Evolutionary conservation across 2,797 vertebrate species (phyloP).

Genomic region (Spondyliosoma cantharus): DNA sequence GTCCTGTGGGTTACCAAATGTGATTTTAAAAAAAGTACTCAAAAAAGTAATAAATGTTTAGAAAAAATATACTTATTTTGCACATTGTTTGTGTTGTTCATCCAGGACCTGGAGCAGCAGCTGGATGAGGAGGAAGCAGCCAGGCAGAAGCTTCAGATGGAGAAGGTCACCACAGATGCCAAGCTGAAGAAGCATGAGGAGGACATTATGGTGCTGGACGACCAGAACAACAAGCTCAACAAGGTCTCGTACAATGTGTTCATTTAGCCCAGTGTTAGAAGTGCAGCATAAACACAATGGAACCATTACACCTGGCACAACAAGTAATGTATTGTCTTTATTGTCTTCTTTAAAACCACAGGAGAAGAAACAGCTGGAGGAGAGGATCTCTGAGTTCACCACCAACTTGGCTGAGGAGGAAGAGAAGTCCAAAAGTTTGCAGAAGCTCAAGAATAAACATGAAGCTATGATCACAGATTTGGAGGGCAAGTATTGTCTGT

Average conservation of each 20-base stretch:
- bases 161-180: slow-evolving; percentile 93
- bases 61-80: neutral
- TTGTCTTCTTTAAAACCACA: slow-evolving; percentile 63
- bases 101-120: slow-evolving; percentile 95
- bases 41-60: neutral
- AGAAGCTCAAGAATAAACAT: slow-evolving; percentile 97
- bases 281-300: neutral
- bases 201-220: slow-evolving; percentile 92
- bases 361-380: slow-evolving; percentile 96
- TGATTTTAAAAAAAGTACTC: neutral
- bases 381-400: slow-evolving; percentile 91
- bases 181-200: slow-evolving; percentile 96
- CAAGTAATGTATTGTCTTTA: neutral
- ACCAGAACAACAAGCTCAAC: slow-evolving; percentile 92
- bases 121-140: slow-evolving; percentile 95
- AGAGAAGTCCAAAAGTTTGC: slow-evolving; percentile 96
- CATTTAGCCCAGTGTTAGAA: neutral
- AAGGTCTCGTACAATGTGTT: slow-evolving; percentile 84
- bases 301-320: neutral
- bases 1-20: neutral
- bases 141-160: slow-evolving; percentile 95
- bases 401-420: slow-evolving; percentile 95
- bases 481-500: slow-evolving; percentile 84
- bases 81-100: neutral
- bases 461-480: slow-evolving; percentile 97